Base-by-base conservation (phyloP, 2,797 vertebrate genomes). In the Spatula clypeata region DNA sequence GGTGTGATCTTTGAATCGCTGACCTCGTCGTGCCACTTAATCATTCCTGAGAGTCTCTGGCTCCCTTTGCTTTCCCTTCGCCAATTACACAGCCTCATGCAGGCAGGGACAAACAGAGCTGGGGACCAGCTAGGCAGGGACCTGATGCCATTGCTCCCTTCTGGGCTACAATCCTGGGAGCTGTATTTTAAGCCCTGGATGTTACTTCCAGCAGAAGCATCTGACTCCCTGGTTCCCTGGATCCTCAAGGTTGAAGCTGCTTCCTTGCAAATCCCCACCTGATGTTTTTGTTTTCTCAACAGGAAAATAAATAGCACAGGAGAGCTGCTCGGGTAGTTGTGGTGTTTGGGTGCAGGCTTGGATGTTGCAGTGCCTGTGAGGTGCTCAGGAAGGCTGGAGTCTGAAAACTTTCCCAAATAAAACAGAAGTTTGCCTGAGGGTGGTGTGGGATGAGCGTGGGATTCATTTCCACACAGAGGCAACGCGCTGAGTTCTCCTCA, bases 401-500 rank as follows among this genome's bases (percentile, higher is more conserved):
- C 60, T 62, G 62, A 38, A 84, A 31, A 32, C 29, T 82, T 91
- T 34, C 32, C 36, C 57, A 58, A 60, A 61, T 16, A 20, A 61
- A 66, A 72, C 1, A 24, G 71, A 65, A 75, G 45, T 69, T 74
- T 93, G 81, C 94, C 87, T 12, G 18, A 91, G 91, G 94, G 65
- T 40, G 74, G 84, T 2, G 49, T 89, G 89, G 92, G 92, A 57
- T 79, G 93, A 73, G 6, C 66, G 80, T 94, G 70, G 81, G 79
- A 74, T 93, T 95, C 91, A 64, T 45, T 79, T 93, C 65, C 23
- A 5, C 5, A 5, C 21, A 67, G 77, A 92, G 57, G 27, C 84
- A 85, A 66, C 57, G 47, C 1, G 0, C 40, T 42, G 6, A 31
- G 10, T 73, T 77, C 55, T 84, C 79, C 87, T 94, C 73, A 82